Conservation (phyloP, 2,113 vertebrate species). For the Aptenodytes forsteri region DNA sequence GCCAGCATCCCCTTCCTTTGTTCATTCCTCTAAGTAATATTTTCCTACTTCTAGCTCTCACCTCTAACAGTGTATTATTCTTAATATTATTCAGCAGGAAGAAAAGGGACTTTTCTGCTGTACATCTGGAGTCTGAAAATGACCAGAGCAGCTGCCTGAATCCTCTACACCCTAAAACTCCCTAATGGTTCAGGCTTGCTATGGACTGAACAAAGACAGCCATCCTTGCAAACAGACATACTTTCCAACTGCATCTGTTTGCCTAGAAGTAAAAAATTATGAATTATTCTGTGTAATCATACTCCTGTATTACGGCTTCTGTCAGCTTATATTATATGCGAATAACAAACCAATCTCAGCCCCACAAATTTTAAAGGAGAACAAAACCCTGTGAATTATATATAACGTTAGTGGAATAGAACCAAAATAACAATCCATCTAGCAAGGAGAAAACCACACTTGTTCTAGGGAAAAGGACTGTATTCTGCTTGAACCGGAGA, state of each 20-base stretch:
- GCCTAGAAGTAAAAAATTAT: constrained; percentile 24
- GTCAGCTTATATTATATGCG: background rate
- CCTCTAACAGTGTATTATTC: background rate
- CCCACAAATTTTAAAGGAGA: background rate
- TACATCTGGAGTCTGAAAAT: background rate
- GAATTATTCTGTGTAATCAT: constrained; percentile 46
- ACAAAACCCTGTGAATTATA: background rate
- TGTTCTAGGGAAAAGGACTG: background rate
- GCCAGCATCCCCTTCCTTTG: background rate
- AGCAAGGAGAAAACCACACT: background rate
- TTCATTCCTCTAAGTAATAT: background rate
- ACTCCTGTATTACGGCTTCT: background rate
- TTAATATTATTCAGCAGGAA: background rate
- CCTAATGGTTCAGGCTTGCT: background rate
- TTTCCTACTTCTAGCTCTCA: background rate
- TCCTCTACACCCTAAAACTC: background rate
- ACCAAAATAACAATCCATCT: background rate
- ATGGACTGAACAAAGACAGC: background rate
- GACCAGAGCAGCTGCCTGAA: background rate
- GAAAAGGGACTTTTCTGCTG: background rate
- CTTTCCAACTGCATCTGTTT: background rate
- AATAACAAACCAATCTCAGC: constrained; percentile 18
- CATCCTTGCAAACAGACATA: background rate
- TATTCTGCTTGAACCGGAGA: background rate
- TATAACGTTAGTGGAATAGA: background rate